These are phyloP conservation scores for Podarcis muralis DNA, from an alignment of 2,113 vertebrate genomes.

Conservation along the genomic window DNA sequence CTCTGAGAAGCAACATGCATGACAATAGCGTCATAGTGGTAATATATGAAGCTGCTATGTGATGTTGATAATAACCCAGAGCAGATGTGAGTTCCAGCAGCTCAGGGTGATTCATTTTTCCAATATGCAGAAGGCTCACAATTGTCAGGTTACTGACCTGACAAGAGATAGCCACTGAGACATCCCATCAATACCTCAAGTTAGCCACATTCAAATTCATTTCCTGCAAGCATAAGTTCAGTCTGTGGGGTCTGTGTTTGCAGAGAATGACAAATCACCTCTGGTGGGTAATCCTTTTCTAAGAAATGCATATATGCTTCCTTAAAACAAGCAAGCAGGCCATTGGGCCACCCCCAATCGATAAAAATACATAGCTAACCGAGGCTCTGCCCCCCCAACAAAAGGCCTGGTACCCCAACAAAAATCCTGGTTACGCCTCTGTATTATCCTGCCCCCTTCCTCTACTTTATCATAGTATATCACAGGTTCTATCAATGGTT, in stretches of 20 bases:
- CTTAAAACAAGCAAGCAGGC: background rate
- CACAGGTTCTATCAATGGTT: background rate
- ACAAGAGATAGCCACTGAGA: background rate
- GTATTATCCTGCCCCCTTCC: background rate
- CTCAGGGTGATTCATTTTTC: background rate
- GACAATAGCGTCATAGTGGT: background rate
- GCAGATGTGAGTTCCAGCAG: background rate
- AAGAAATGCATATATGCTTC: conserved; percentile 5
- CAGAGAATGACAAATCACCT: background rate
- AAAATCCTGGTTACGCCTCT: too few relatives aligned
- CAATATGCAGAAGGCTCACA: background rate
- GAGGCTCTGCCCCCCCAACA: too few relatives aligned
- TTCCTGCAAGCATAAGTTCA: background rate
- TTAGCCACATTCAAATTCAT: background rate
- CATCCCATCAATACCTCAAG: background rate
- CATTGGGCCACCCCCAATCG: background rate
- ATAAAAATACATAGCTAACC: too few relatives aligned
- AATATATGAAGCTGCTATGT: background rate
- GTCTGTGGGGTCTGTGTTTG: background rate
- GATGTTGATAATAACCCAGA: background rate
- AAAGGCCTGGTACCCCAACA: too few relatives aligned
- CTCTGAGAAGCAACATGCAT: background rate
- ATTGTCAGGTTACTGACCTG: background rate
- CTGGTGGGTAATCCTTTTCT: background rate
- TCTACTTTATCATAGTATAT: background rate